Conservation (phyloP, 2,113 vertebrate species). For the Sturnus vulgaris region DNA sequence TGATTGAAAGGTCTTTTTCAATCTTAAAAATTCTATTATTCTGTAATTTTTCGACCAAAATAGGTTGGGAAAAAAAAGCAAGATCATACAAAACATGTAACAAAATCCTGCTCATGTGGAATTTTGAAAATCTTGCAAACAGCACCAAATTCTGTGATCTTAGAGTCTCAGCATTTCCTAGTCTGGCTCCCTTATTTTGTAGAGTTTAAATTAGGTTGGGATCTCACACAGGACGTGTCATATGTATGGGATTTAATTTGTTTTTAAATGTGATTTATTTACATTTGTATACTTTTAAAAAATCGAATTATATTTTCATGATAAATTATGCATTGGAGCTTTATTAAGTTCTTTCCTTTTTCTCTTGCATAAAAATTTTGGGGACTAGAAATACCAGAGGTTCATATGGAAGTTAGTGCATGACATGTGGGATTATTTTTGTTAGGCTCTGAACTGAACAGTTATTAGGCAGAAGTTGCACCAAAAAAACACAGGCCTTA, state of each 20-base stretch:
- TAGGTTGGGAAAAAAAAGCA: neutral
- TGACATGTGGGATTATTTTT: neutral
- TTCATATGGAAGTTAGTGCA: neutral
- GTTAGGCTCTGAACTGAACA: neutral
- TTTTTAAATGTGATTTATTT: neutral
- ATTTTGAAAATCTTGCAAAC: neutral
- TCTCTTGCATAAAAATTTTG: neutral
- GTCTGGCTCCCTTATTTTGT: neutral
- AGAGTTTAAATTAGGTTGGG: neutral
- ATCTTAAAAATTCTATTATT: neutral
- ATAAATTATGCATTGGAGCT: neutral
- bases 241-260: neutral
- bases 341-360: neutral
- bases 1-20: neutral
- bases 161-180: neutral
- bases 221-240: neutral
- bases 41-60: neutral
- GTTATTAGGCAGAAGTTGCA: neutral
- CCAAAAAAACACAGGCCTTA: rapidly evolving
- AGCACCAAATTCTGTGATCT: neutral
- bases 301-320: neutral
- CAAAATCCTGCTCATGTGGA: neutral
- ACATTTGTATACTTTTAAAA: neutral
- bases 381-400: neutral
- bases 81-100: neutral